Evolutionary conservation across 2,797 vertebrate genomes (phyloP), one percentile per base, ranked within the genome.

Genomic region (Cuniculus paca): DNA sequence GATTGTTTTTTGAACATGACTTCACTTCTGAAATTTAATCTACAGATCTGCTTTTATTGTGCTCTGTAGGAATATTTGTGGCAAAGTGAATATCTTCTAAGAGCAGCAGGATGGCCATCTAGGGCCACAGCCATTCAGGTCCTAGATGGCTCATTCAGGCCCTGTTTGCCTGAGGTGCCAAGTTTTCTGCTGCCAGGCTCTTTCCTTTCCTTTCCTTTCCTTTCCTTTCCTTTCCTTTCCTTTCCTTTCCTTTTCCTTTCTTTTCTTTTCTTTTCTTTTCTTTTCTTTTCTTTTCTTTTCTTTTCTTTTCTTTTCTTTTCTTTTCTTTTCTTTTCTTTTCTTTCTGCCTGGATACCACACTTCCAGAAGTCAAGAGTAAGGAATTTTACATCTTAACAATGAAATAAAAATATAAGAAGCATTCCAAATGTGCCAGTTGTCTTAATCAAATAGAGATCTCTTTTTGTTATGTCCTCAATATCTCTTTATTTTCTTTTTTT

Each of bases 281-380:
- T n/a, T n/a, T n/a, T n/a, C n/a, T n/a, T n/a, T n/a, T n/a, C n/a
- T n/a, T n/a, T n/a, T n/a, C n/a, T n/a, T n/a, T n/a, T n/a, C n/a
- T n/a, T n/a, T n/a, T n/a, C n/a, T n/a, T n/a, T n/a, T n/a, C n/a
- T n/a, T n/a, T n/a, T n/a, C n/a, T n/a, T n/a, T n/a, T n/a, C n/a
- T n/a, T n/a, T n/a, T n/a, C n/a, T n/a, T n/a, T n/a, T n/a, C n/a
- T n/a, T n/a, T n/a, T n/a, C n/a, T n/a, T n/a, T n/a, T n/a, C n/a
- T n/a, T n/a, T n/a, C n/a, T 87, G 87, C 93, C 90, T 78, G 65
- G 89, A 95, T 85, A 94, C 78, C n/a, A n/a, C n/a, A 87, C 65
- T 75, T 26, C 24, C n/a, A 54, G 72, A 88, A 78, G 34, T n/a
- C 75, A 48, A 52, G 58, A 65, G 7, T 50, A 50, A 90, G 22